Percentiles rank a stretch among this genome's conserved stretches.
These are phyloP conservation scores for Hydrocynus forskahlii DNA, from an alignment of 2,797 vertebrate genomes.

Conservation along the genomic window DNA sequence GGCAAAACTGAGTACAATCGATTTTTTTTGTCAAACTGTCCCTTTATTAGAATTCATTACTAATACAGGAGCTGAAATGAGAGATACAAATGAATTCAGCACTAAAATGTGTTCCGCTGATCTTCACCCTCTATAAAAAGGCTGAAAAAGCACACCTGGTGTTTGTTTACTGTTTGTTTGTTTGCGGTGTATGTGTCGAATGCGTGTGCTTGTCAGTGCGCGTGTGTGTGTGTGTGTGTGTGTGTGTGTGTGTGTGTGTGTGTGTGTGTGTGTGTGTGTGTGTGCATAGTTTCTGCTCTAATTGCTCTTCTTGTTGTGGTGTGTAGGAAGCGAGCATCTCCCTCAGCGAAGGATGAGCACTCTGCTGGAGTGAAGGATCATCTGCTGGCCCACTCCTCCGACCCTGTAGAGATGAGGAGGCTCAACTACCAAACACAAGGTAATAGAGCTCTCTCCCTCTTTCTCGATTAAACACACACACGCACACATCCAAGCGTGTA, in stretches of 20 bases:
- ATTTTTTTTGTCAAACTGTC: background rate
- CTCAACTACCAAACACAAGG: constrained; percentile 96
- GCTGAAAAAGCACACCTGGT: constrained; percentile 17
- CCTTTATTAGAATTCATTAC: background rate
- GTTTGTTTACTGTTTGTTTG: constrained; percentile 1
- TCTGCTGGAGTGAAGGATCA: constrained; percentile 89
- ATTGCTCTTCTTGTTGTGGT: constrained; percentile 19
- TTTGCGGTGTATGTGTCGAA: background rate
- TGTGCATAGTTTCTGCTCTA: constrained; percentile 6
- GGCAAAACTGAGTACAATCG: background rate
- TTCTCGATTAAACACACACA: constrained; percentile 14
- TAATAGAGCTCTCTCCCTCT: constrained; percentile 60
- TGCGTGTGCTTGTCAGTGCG: too few species aligned
- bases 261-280: constrained; percentile 8
- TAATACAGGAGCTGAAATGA: constrained; percentile 24
- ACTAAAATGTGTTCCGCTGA: constrained; percentile 2
- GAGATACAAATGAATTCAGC: constrained; percentile 38
- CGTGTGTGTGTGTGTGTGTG: constrained; percentile 7
- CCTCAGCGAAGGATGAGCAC: constrained; percentile 89
- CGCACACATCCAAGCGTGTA: constrained; percentile 20
- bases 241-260: constrained; percentile 9
- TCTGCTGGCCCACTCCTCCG: constrained; percentile 85
- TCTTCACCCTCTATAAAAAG: constrained; percentile 23
- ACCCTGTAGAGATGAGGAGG: constrained; percentile 94
- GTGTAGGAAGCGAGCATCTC: constrained; percentile 90